Base-by-base conservation (phyloP, 2,888 invertebrate genomes). In the Lasioglossum morio region DNA sequence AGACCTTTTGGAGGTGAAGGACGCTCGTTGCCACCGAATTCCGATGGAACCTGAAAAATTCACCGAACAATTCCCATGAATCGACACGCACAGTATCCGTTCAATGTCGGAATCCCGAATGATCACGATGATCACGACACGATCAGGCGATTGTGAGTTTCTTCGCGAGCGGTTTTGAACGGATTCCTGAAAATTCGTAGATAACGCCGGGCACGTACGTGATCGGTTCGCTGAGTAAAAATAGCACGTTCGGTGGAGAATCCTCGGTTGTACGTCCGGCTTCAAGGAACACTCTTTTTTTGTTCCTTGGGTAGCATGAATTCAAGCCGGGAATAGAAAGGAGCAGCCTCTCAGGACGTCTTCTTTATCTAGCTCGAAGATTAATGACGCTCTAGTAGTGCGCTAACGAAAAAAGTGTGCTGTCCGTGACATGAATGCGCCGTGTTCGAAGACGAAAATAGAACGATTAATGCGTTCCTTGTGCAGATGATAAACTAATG, bases 1-100 rank as follows among this genome's bases (percentile, higher is more conserved):
- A 87, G 83, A 88, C 87, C 84, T 89, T 88, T 87, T 88, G 75
- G 87, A 88, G 86, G 85, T 91, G 87, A 91, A 92, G 87, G 85
- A 89, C 89, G 85, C 87, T 81, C 76, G 60, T 84, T 63, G 86
- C 72, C 76, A 78, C 75, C 75, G 72, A 78, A 85, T 88, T 82
- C 77, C 73, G 74, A 43, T 85, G 78, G 43, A 40, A 43, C 7
- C 75, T 81, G 40, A 76, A 76, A 69, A 75, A 46, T 82, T 34
- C 69, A 69, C 37, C 16, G 4, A 12, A 4, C 27, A 14, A 23
- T n/a, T 19, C 19, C 27, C 53, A 16, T 8, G 16, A 27, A n/a
- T n/a, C 19, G 78, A n/a, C 30, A 4, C 43, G n/a, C 19, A n/a
- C 30, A 72, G 43, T 43, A 34, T 27, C 16, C 16, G 70, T 30